Evolutionary conservation across 2,113 vertebrate species (phyloP).

Genomic region (Amphilophus citrinellus): DNA sequence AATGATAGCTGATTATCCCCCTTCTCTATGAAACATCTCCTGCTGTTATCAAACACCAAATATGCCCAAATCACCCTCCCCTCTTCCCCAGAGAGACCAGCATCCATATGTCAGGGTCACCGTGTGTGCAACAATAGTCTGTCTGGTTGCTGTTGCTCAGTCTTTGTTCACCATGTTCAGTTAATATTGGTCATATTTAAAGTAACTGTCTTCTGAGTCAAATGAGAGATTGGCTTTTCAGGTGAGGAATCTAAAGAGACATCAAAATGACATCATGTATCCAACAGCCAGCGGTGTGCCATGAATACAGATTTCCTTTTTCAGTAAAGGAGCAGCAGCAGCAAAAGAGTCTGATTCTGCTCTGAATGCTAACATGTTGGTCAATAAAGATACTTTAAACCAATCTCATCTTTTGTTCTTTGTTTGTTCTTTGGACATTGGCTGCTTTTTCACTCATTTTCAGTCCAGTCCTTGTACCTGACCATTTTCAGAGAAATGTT

Average conservation of each 20-base stretch:
- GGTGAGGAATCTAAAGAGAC: neutral
- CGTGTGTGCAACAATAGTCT: conserved; percentile 8
- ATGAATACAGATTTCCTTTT: neutral
- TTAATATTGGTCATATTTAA: neutral
- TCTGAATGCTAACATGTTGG: neutral
- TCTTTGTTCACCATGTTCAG: neutral
- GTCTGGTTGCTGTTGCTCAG: conserved; percentile 22
- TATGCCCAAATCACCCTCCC: conserved; percentile 28
- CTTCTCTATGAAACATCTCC: conserved; percentile 46
- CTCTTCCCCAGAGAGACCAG: conserved; percentile 28
- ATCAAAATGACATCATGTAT: no score
- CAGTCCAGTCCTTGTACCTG: no score
- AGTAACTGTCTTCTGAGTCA: neutral
- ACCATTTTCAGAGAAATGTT: no score
- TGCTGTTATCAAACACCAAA: conserved; percentile 58
- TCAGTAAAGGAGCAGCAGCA: neutral
- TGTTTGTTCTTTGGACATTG: no score
- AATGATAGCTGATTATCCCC: conserved; percentile 43
- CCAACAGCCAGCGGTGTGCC: no score
- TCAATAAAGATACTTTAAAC: neutral
- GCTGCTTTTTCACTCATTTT: no score
- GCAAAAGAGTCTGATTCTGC: no score
- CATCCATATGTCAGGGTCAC: conserved; percentile 62
- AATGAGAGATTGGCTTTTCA: neutral
- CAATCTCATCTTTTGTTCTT: no score